Conservation (phyloP, 2,888 invertebrate genomes). For the Brachyopa scutellaris region DNA sequence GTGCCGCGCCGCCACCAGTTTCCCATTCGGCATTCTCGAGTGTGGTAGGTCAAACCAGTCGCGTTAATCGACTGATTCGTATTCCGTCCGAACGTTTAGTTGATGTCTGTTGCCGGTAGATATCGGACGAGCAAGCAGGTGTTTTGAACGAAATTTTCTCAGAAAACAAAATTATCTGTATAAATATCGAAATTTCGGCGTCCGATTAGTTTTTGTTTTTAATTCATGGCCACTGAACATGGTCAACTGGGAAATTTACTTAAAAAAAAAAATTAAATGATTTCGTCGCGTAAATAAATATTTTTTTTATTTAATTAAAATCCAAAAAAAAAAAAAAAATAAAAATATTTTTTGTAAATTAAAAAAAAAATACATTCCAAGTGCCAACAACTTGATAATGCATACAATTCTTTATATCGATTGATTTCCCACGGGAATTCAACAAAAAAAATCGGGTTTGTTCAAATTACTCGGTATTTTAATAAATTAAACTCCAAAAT, state of each 20-base stretch:
- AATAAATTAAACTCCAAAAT: no score
- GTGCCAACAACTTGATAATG: slow-evolving; percentile 36
- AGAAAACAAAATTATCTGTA: not conserved
- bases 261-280: not conserved
- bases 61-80: slow-evolving; percentile 41
- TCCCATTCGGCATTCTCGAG: slow-evolving; percentile 31
- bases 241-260: slow-evolving; percentile 1
- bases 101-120: slow-evolving; percentile 66
- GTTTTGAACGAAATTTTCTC: slow-evolving; percentile 12
- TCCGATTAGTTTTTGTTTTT: not conserved
- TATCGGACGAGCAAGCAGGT: slow-evolving; percentile 58
- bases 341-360: not conserved
- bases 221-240: slow-evolving; percentile 16
- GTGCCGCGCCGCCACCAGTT: slow-evolving; percentile 28
- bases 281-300: slow-evolving; percentile 8
- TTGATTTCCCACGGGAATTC: no score
- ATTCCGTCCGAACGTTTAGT: slow-evolving; percentile 45
- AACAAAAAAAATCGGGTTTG: no score
- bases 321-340: not conserved
- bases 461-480: slow-evolving; percentile 31
- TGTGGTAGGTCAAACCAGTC: slow-evolving; percentile 66
- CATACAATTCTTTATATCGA: no score
- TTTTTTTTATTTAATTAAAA: not conserved
- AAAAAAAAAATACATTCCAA: not conserved
- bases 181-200: not conserved